These are phyloP conservation scores for Cydia fagiglandana DNA, from an alignment of 1,140 invertebrate genomes.

Conservation along the genomic window DNA sequence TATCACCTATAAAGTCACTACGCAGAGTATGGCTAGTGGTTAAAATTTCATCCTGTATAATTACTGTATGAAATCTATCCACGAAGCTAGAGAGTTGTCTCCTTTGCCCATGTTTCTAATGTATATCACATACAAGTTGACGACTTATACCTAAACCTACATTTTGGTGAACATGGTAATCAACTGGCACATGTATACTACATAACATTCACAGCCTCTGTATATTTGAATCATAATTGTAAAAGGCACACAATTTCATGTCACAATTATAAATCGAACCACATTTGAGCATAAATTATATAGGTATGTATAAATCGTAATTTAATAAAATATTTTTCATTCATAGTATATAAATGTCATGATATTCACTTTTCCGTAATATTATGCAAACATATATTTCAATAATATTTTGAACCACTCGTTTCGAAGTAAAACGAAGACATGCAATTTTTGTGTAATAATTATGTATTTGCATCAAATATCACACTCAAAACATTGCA, in stretches of 20 bases:
- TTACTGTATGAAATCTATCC: neutral
- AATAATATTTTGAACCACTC: neutral
- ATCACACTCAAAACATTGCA: conserved; percentile 16
- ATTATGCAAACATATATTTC: neutral
- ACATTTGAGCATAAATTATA: neutral
- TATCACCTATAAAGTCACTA: too few species aligned
- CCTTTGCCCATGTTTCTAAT: neutral
- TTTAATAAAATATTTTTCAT: neutral
- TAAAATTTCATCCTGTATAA: neutral
- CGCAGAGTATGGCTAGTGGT: too few species aligned
- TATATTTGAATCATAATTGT: conserved; percentile 27
- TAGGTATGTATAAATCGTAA: neutral
- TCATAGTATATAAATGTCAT: conserved; percentile 39
- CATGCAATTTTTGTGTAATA: neutral
- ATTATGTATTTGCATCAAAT: conserved; percentile 1
- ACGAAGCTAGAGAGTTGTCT: neutral
- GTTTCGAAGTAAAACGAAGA: neutral
- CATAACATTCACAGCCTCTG: conserved; percentile 39
- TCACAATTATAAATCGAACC: neutral
- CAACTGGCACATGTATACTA: conserved; percentile 40
- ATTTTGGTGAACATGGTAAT: conserved; percentile 36
- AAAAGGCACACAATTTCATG: conserved; percentile 17
- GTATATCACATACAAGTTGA: conserved; percentile 11
- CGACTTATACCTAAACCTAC: conserved; percentile 8
- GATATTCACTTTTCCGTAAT: conserved; percentile 34